Percentiles rank a stretch among this genome's conserved stretches.
These are phyloP conservation scores for Drosophila nikananu DNA, from an alignment of 1,140 invertebrate species.

Conservation along the genomic window DNA sequence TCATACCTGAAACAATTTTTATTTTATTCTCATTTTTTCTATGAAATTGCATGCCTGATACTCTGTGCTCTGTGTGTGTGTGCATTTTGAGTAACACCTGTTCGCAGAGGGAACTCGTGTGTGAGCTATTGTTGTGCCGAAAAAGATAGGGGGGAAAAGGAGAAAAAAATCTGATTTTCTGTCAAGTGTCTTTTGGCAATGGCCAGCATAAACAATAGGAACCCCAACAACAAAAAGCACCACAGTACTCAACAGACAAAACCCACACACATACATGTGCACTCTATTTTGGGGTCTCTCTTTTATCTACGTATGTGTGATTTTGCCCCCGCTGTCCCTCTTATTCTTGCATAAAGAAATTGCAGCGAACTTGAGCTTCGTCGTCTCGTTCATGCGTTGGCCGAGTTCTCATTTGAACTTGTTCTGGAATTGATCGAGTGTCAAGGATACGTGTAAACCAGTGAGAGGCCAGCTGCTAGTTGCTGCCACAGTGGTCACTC, in stretches of 20 bases:
- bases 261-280: constrained; percentile 14
- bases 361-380: constrained; percentile 49
- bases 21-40: neutral
- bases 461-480: constrained; percentile 1
- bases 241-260: constrained; percentile 3
- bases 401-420: constrained; percentile 31
- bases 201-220: constrained; percentile 72
- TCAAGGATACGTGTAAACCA: constrained; percentile 34
- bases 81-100: constrained; percentile 68
- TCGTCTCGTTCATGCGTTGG: constrained; percentile 31
- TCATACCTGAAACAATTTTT: neutral
- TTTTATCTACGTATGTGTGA: constrained; percentile 3
- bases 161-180: constrained; percentile 44
- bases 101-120: constrained; percentile 32
- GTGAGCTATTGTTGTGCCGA: constrained; percentile 36
- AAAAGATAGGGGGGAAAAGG: constrained; percentile 1
- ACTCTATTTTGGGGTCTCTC: constrained; percentile 30
- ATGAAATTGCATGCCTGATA: constrained; percentile 27
- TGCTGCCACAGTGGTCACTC: neutral
- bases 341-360: constrained; percentile 56
- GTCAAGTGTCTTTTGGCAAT: constrained; percentile 79
- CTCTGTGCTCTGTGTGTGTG: constrained; percentile 16
- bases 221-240: constrained; percentile 20
- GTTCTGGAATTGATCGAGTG: constrained; percentile 31
- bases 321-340: neutral